Base-by-base conservation (phyloP, 2,113 vertebrate genomes). In the Takifugu bimaculatus region DNA sequence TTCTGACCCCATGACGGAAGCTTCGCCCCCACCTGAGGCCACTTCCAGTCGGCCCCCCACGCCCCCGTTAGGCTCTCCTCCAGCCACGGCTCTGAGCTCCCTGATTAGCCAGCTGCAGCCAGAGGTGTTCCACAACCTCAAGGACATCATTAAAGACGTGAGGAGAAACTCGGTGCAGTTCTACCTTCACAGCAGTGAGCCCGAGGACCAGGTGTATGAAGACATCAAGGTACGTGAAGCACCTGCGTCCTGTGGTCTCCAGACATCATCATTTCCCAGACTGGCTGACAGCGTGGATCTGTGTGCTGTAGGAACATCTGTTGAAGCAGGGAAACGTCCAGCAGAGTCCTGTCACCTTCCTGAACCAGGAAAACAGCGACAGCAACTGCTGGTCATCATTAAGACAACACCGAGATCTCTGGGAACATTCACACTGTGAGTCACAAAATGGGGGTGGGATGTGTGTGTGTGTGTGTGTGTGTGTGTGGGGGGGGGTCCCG, bases 151-250 rank as follows among this genome's bases (percentile, higher is more conserved):
- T 7, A 90, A 94, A 79, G 91, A 93, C 51, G 89, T 97, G 4
- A 92, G 88, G 81, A 96, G 90, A 76, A 98, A 94, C 77, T 88
- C 88, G 0, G 78, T 93, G 75, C 94, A 96, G 77, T 98, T 98
- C 91, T 97, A 97, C 80, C 87, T 98, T 87, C 94, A 96, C 77
- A 89, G 91, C 81, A 27, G 25, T 0, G 80, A 85, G 26, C 62
- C 91, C 39, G 91, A 92, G 35, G 93, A 96, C 61, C 56, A 72
- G 44, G 88, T 95, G 28, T 91, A 89, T 60, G 88, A 87, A 72
- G 92, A 96, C 83, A 92, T 98, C 81, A 96, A 95, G 94, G 97
- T 97, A 90, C 69, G 26, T 0, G 14, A n/a, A n/a, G n/a, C n/a
- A n/a, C n/a, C n/a, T n/a, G n/a, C n/a, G n/a, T n/a, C n/a, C n/a